Conservation (phyloP, 2,797 vertebrate genomes). For the Benthosema pterotum region DNA sequence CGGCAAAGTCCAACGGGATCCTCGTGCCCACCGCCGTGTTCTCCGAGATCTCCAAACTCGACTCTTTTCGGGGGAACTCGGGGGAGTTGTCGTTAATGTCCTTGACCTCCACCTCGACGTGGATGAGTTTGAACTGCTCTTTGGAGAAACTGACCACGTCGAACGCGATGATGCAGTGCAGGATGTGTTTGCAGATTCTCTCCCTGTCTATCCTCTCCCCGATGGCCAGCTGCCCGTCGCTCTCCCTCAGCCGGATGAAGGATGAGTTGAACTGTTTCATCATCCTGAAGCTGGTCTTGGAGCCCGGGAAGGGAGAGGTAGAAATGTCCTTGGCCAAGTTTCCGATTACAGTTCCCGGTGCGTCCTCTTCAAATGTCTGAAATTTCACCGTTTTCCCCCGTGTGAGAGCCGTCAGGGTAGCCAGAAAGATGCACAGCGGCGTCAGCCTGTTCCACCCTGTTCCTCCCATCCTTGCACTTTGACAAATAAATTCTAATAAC, state of each 20-base stretch:
- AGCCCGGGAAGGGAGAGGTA: constrained; percentile 71
- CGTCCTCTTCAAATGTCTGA: constrained; percentile 93
- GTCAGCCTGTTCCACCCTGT: constrained; percentile 60
- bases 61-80: constrained; percentile 87
- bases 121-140: constrained; percentile 91
- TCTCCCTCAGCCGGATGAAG: constrained; percentile 88
- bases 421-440: constrained; percentile 61
- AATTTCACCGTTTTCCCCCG: constrained; percentile 90
- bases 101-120: constrained; percentile 96
- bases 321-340: constrained; percentile 92
- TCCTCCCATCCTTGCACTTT: constrained; percentile 63
- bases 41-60: constrained; percentile 91
- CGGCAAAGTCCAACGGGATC: constrained; percentile 89
- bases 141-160: constrained; percentile 94
- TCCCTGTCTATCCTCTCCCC: constrained; percentile 92
- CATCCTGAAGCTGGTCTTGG: constrained; percentile 87
- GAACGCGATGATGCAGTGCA: constrained; percentile 89
- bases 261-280: constrained; percentile 94
- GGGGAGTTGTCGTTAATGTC: constrained; percentile 96
- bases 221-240: constrained; percentile 91
- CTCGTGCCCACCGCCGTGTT: constrained; percentile 89
- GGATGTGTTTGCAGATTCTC: constrained; percentile 85
- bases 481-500: constrained; percentile 32
- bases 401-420: constrained; percentile 55
- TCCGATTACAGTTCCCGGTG: constrained; percentile 92